Conservation (phyloP, 2,797 vertebrate genomes). For the Trematomus bernacchii region DNA sequence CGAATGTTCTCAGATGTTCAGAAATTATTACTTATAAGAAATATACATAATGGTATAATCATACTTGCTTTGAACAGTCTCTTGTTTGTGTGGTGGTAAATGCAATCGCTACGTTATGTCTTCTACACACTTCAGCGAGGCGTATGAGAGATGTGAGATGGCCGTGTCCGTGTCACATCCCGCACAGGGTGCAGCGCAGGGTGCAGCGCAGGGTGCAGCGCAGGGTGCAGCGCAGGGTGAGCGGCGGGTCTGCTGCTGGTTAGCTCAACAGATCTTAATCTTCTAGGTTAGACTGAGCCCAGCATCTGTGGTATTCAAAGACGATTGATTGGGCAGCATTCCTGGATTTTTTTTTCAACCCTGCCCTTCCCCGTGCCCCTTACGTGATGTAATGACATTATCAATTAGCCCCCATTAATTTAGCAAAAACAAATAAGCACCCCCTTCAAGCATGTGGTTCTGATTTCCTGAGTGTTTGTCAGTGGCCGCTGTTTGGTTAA, state of each 20-base stretch:
- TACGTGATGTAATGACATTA: slow-evolving; percentile 87
- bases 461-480: slow-evolving; percentile 87
- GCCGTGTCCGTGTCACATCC: slow-evolving; percentile 38
- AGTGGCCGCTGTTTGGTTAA: slow-evolving; percentile 84
- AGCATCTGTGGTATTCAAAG: slow-evolving; percentile 79
- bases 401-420: slow-evolving; percentile 91
- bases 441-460: slow-evolving; percentile 85
- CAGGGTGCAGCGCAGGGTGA: slow-evolving; percentile 23
- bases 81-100: slow-evolving; percentile 17
- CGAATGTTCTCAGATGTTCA: neutral
- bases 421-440: slow-evolving; percentile 89
- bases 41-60: neutral
- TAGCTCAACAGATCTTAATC: slow-evolving; percentile 82
- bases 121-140: slow-evolving; percentile 29
- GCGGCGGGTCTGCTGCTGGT: slow-evolving; percentile 80
- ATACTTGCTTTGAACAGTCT: slow-evolving; percentile 3
- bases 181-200: neutral
- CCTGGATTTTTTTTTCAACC: slow-evolving; percentile 67
- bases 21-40: neutral
- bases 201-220: too few species aligned
- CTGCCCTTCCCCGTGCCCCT: slow-evolving; percentile 74
- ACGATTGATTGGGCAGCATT: slow-evolving; percentile 85
- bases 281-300: slow-evolving; percentile 51
- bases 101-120: slow-evolving; percentile 18
- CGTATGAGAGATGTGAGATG: slow-evolving; percentile 39